Evolutionary conservation across 2,797 vertebrate species (phyloP).

Genomic region (Lepidocolaptes lacrymiger): DNA sequence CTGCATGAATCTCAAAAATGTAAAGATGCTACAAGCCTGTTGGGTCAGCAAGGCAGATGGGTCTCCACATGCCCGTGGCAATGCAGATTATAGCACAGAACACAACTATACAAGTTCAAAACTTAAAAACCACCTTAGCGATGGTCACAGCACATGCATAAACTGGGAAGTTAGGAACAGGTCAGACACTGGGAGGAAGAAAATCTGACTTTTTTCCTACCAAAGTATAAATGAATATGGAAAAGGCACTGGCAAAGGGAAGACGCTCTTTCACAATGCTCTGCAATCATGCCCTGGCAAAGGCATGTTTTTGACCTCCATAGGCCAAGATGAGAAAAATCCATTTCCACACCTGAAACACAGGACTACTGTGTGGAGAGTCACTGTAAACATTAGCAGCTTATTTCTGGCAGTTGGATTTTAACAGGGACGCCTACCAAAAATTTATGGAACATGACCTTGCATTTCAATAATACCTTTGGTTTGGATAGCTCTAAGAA

Average conservation of each 20-base stretch:
- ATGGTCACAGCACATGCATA: background rate
- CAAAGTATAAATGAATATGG: background rate
- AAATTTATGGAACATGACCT: slow-evolving; percentile 16
- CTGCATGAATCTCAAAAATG: background rate
- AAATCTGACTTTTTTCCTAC: background rate
- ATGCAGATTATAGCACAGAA: background rate
- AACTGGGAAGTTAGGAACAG: background rate
- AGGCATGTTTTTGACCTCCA: background rate
- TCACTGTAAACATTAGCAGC: background rate
- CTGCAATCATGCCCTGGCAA: background rate
- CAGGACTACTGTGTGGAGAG: slow-evolving; percentile 27
- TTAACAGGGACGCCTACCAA: background rate
- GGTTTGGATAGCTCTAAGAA: slow-evolving; percentile 22
- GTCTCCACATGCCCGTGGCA: background rate
- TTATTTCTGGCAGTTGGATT: background rate
- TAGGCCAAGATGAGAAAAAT: slow-evolving; percentile 8
- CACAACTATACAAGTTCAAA: background rate
- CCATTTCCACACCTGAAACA: slow-evolving; percentile 29
- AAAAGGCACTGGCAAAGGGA: background rate
- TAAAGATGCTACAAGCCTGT: background rate
- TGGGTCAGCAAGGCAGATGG: background rate
- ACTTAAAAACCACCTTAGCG: background rate
- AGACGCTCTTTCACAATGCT: background rate
- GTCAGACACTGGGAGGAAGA: background rate
- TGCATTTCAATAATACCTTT: slow-evolving; percentile 39